Conservation (phyloP, 1,140 invertebrate genomes). For the Drepana arcuata region DNA sequence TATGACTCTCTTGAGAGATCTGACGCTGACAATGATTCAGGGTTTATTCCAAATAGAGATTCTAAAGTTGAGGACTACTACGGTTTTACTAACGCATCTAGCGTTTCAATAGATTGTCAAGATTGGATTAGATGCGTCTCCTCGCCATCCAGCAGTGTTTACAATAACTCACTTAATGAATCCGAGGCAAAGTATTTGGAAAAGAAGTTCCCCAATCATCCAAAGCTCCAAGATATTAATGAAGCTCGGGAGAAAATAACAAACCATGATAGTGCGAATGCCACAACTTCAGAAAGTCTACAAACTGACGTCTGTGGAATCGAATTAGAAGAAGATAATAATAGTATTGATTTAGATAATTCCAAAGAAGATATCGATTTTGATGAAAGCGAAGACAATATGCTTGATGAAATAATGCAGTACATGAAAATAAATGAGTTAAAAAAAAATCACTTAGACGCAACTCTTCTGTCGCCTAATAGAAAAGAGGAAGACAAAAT, state of each 20-base stretch:
- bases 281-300: too few species aligned
- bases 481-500: constrained; percentile 50
- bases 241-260: constrained; percentile 8
- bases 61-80: constrained; percentile 39
- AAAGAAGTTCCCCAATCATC: constrained; percentile 13
- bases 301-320: neutral
- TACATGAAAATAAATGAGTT: constrained; percentile 37
- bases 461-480: constrained; percentile 40
- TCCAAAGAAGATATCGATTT: constrained; percentile 12
- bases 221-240: constrained; percentile 7
- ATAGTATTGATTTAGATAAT: neutral
- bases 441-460: constrained; percentile 20
- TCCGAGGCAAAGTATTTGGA: constrained; percentile 19
- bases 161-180: constrained; percentile 30
- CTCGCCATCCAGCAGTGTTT: constrained; percentile 31
- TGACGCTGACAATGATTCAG: constrained; percentile 31
- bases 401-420: constrained; percentile 58
- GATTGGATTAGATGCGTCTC: constrained; percentile 42
- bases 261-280: too few species aligned
- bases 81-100: constrained; percentile 46
- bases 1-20: constrained; percentile 38
- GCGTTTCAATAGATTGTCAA: constrained; percentile 42
- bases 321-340: constrained; percentile 3
- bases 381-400: constrained; percentile 24
- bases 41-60: constrained; percentile 25